Percentiles rank a stretch among this genome's conserved stretches.
Evolutionary conservation across 2,888 invertebrate species (phyloP).

Genomic region (Drosophila austrosaltans): DNA sequence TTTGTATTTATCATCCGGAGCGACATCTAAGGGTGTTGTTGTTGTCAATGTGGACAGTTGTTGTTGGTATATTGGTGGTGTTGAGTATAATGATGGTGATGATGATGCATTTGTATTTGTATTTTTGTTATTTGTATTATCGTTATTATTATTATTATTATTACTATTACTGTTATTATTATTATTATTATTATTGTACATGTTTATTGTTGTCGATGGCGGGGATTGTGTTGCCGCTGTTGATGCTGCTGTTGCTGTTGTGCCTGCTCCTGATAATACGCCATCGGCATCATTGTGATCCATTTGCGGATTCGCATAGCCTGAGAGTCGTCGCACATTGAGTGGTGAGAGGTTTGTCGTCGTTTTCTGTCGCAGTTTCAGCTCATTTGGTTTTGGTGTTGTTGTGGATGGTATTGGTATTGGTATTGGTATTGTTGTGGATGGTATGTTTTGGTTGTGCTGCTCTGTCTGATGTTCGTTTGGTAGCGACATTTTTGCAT

Average conservation of each 20-base stretch:
- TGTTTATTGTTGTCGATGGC: constrained; percentile 59
- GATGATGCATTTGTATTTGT: constrained; percentile 58
- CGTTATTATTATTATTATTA: constrained; percentile 40
- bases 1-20: constrained; percentile 83
- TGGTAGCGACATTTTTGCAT: constrained; percentile 71
- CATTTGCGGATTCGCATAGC: constrained; percentile 52
- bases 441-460: constrained; percentile 47
- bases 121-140: constrained; percentile 45
- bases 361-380: constrained; percentile 66
- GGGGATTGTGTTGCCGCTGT: constrained; percentile 11
- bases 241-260: constrained; percentile 37
- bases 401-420: constrained; percentile 43
- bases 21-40: constrained; percentile 68
- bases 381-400: constrained; percentile 58
- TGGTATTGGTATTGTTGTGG: constrained; percentile 28
- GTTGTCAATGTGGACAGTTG: constrained; percentile 72
- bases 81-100: constrained; percentile 69
- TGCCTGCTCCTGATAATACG: constrained; percentile 26
- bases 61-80: constrained; percentile 75
- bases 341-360: constrained; percentile 50
- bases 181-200: constrained; percentile 49
- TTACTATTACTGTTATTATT: constrained; percentile 40
- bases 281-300: constrained; percentile 59
- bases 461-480: constrained; percentile 57
- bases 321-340: constrained; percentile 63